These are phyloP conservation scores for Anomalospiza imberbis DNA, from an alignment of 2,797 vertebrate species.

Conservation along the genomic window DNA sequence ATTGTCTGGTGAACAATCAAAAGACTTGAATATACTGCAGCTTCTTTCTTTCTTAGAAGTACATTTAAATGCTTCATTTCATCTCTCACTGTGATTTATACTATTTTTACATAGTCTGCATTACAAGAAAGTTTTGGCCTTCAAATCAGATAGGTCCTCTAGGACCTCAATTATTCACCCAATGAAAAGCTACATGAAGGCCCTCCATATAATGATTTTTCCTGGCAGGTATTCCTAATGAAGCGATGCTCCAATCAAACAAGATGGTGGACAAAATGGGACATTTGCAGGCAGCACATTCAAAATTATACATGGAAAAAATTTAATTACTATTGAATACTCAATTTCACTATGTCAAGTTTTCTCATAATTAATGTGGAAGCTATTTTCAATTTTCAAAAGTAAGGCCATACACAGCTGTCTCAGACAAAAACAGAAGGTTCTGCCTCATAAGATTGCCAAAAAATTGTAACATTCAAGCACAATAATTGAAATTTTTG, in stretches of 20 bases:
- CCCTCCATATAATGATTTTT: not conserved
- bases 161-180: not conserved
- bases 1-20: slow-evolving; percentile 29
- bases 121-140: slow-evolving; percentile 20
- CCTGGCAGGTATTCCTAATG: not conserved
- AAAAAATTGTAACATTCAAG: not conserved
- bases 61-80: not conserved
- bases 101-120: not conserved
- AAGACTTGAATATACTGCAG: not conserved
- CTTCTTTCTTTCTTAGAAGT: not conserved
- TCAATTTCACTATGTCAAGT: not conserved
- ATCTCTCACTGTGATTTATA: slow-evolving; percentile 19
- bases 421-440: not conserved
- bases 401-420: not conserved
- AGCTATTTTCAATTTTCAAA: not conserved
- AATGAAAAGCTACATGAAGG: not conserved
- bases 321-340: not conserved
- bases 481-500: not conserved
- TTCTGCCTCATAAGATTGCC: not conserved
- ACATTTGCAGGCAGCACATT: not conserved
- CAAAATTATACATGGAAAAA: not conserved
- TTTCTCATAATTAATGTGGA: not conserved
- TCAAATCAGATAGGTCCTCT: not conserved
- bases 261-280: not conserved
- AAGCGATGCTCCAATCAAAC: not conserved